Conservation (phyloP, 2,888 invertebrate genomes). For the Drosophila affinis region DNA sequence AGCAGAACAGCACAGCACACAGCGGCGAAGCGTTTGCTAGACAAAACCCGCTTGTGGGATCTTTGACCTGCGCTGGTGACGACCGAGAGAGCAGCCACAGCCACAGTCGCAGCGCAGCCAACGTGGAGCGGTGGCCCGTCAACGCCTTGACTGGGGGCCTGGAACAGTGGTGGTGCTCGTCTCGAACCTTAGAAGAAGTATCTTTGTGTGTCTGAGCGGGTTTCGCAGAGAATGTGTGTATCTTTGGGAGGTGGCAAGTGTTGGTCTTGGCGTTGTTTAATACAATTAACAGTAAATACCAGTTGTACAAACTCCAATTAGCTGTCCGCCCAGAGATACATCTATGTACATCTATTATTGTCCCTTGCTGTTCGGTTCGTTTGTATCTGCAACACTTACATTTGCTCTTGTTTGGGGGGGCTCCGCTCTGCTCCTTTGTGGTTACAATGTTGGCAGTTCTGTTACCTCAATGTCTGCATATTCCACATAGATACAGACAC, state of each 20-base stretch:
- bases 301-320: slow-evolving; percentile 72
- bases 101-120: slow-evolving; percentile 37
- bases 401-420: slow-evolving; percentile 22
- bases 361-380: slow-evolving; percentile 5
- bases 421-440: slow-evolving; percentile 10
- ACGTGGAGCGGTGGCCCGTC: slow-evolving; percentile 69
- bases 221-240: background rate
- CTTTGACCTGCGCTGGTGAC: slow-evolving; percentile 82
- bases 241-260: slow-evolving; percentile 54
- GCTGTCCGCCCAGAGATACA: slow-evolving; percentile 29
- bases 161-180: background rate
- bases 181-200: slow-evolving; percentile 21
- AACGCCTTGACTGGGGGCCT: slow-evolving; percentile 51
- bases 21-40: slow-evolving; percentile 67
- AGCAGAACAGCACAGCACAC: slow-evolving; percentile 33
- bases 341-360: slow-evolving; percentile 21
- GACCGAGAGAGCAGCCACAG: slow-evolving; percentile 53
- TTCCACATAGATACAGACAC: slow-evolving; percentile 50
- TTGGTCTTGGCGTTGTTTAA: slow-evolving; percentile 59
- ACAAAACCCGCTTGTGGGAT: slow-evolving; percentile 80
- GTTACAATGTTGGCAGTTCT: slow-evolving; percentile 36
- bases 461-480: slow-evolving; percentile 50
- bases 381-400: slow-evolving; percentile 43
- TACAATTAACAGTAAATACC: slow-evolving; percentile 78
- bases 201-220: background rate